Evolutionary conservation across 2,113 vertebrate species (phyloP), one percentile per base, ranked within the genome.

Genomic region (Toxostoma redivivum): DNA sequence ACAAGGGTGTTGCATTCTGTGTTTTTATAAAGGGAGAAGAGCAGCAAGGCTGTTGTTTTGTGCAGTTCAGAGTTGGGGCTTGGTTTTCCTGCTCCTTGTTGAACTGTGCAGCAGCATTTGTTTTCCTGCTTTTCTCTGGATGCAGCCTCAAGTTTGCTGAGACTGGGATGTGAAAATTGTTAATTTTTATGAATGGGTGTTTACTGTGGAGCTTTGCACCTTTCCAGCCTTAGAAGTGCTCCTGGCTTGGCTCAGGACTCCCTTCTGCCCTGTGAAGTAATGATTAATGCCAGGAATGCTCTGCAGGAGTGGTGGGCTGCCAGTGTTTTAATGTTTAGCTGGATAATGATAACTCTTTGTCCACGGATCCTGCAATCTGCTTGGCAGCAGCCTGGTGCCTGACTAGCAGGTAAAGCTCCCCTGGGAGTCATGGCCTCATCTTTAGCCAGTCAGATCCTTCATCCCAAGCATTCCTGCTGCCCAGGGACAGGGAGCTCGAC

Each of bases 131-230:
- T 84, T 81, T 28, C 30, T 74, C 15, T 80, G 62, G 16, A 21
- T 14, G 1, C 35, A 53, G 10, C 31, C 30, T 81, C 2, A 54
- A 64, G 11, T 23, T 92, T 3, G 3, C 35, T 28, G 11, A 9
- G 5, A 2, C 35, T 37, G 0, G 0, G 27, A 11, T 56, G 16
- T 1, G 1, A 35, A 42, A 70, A n/a, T 51, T n/a, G 10, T 23
- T 38, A 2, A 0, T 7, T 51, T 76, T 71, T 53, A 37, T 28
- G 28, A 53, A 23, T 5, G 16, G 5, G 6, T 58, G 44, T 42
- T 81, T n/a, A 4, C 51, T 37, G 1, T 9, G 18, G 30, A 35
- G 18, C 65, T 58, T 56, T 73, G 23, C 20, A 15, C 42, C 8
- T 31, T 71, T 7, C 3, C 50, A 40, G 33, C 38, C 40, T 47